Evolutionary conservation across 2,888 invertebrate species (phyloP).

Genomic region (Serrognathus titanus): DNA sequence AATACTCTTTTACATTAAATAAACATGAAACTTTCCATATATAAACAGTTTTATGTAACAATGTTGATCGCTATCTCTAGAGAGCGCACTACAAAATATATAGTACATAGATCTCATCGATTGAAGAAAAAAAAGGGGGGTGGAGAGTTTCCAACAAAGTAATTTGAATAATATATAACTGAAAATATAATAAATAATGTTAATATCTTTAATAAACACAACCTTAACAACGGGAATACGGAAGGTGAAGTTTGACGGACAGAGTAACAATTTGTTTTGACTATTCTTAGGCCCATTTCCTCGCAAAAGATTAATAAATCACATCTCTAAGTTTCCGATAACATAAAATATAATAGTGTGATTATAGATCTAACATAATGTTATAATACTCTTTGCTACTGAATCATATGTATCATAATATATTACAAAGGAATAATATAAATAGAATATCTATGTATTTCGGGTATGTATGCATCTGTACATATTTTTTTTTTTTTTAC

Average conservation of each 20-base stretch:
- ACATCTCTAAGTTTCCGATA: too few species aligned
- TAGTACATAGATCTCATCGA: too few species aligned
- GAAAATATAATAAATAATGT: slow-evolving; percentile 9
- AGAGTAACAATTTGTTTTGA: not conserved
- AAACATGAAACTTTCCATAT: slow-evolving; percentile 20
- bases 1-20: not conserved
- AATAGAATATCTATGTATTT: slow-evolving; percentile 8
- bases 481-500: not conserved
- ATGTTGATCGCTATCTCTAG: too few species aligned
- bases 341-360: too few species aligned
- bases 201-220: slow-evolving; percentile 13
- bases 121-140: too few species aligned
- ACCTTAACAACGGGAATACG: slow-evolving; percentile 4
- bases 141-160: too few species aligned
- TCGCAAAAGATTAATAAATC: too few species aligned
- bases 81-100: too few species aligned
- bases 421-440: slow-evolving; percentile 14
- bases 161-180: too few species aligned
- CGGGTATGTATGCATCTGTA: slow-evolving; percentile 11
- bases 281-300: not conserved
- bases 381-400: too few species aligned
- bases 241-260: too few species aligned
- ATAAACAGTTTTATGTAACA: slow-evolving; percentile 13
- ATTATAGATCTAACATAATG: too few species aligned
- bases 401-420: not conserved